Conservation (phyloP, 2,888 invertebrate genomes). For the Lasioglossum lativentre region DNA sequence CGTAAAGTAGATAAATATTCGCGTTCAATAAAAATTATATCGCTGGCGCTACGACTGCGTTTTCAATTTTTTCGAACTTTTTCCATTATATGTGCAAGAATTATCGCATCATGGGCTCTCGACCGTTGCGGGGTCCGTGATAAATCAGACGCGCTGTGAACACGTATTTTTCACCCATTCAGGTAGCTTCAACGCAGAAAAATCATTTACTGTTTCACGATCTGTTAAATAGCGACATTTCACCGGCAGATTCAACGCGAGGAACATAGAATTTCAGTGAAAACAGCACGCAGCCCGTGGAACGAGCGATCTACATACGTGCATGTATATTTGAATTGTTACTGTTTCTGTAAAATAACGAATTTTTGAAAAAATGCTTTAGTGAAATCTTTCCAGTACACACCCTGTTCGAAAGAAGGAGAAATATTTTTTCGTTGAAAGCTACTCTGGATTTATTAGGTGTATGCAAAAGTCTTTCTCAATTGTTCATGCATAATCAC, state of each 20-base stretch:
- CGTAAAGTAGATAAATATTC: neutral
- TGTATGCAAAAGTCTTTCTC: neutral
- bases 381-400: neutral
- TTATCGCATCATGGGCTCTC: conserved; percentile 18
- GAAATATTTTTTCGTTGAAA: no score
- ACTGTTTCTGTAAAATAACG: neutral
- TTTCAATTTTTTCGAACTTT: conserved; percentile 9
- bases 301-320: neutral
- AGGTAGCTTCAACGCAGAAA: conserved; percentile 39
- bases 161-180: conserved; percentile 14
- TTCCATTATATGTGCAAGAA: conserved; percentile 1
- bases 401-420: no score
- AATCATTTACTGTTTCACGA: conserved; percentile 42
- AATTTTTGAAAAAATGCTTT: neutral
- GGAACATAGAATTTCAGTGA: conserved; percentile 22
- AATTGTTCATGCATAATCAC: neutral
- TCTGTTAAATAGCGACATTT: conserved; percentile 28
- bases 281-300: neutral
- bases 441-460: no score
- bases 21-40: neutral
- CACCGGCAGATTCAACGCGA: conserved; percentile 18
- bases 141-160: neutral
- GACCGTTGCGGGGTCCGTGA: neutral
- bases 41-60: neutral
- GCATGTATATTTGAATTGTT: neutral